Conservation (phyloP, 2,888 invertebrate species). For the Drosophila rubida region DNA sequence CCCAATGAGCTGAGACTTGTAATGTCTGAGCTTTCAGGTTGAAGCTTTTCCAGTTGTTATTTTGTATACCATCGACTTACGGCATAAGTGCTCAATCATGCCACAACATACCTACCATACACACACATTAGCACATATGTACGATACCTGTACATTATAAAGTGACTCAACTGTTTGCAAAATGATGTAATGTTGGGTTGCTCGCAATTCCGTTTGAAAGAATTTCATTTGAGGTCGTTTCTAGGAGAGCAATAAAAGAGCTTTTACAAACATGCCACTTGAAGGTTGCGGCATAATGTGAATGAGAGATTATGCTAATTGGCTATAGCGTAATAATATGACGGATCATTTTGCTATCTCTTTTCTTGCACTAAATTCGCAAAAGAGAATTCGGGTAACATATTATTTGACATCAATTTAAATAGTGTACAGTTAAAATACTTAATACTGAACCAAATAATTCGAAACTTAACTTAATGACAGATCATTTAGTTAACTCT, state of each 20-base stretch:
- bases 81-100: conserved; percentile 74
- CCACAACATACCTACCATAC: conserved; percentile 25
- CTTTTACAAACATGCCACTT: neutral
- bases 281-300: neutral
- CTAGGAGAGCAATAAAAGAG: conserved; percentile 1
- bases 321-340: neutral
- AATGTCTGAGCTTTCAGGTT: conserved; percentile 61
- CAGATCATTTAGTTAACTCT: neutral
- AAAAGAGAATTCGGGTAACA: neutral
- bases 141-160: neutral
- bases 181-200: conserved; percentile 63
- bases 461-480: neutral
- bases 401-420: neutral
- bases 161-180: conserved; percentile 64
- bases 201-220: conserved; percentile 40
- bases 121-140: neutral
- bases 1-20: conserved; percentile 42
- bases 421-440: neutral
- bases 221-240: conserved; percentile 59
- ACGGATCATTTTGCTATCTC: neutral
- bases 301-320: neutral
- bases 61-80: conserved; percentile 46
- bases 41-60: conserved; percentile 59
- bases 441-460: neutral
- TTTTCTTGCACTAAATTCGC: neutral